Evolutionary conservation across 2,113 vertebrate genomes (phyloP).

Genomic region (Macquaria australasica): DNA sequence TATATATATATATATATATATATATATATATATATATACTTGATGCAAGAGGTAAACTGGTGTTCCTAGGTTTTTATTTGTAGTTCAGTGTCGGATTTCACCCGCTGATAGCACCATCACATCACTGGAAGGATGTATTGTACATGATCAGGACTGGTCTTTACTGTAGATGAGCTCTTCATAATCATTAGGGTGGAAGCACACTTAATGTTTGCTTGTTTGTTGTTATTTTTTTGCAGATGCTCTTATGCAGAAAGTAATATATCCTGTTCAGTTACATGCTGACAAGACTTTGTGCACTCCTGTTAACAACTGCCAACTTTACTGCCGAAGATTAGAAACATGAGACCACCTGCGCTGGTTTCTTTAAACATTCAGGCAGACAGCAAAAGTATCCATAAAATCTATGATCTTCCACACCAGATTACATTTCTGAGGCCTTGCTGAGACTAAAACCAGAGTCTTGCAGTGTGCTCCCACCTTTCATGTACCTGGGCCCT

Average conservation of each 20-base stretch:
- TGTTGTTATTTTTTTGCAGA: neutral
- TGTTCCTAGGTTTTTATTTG: neutral
- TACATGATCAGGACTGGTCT: neutral
- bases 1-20: too few relatives aligned
- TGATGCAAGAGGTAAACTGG: neutral
- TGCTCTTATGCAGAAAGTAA: too few relatives aligned
- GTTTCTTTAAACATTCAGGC: neutral
- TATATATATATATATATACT: neutral
- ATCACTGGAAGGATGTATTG: neutral
- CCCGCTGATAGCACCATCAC: neutral
- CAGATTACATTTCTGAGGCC: neutral
- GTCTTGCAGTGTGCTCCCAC: conserved; percentile 16
- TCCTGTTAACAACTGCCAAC: too few relatives aligned
- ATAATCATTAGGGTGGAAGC: neutral
- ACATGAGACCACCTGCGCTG: neutral
- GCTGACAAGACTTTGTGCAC: too few relatives aligned
- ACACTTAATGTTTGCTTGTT: neutral
- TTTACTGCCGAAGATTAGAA: neutral
- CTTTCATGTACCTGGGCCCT: conserved; percentile 22
- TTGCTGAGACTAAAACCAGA: neutral
- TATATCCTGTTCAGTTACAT: too few relatives aligned
- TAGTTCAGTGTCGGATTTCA: neutral
- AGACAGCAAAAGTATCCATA: neutral
- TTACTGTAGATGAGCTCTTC: neutral
- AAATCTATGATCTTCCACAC: neutral